Base-by-base conservation (phyloP, 2,113 vertebrate genomes). In the Mobula birostris region DNA sequence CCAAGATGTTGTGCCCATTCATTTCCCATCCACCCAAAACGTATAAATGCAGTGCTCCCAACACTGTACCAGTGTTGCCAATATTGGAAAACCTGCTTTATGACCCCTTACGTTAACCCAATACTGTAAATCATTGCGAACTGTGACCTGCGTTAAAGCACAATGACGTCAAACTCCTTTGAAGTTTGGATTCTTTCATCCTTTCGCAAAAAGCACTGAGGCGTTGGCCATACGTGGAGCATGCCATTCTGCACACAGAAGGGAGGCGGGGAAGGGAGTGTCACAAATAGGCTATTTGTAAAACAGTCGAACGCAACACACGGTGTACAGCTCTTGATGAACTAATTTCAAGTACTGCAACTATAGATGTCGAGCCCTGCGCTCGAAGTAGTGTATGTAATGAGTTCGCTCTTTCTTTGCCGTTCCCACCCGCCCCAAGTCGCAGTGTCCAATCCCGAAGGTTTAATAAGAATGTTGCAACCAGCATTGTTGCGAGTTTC, bases 401-500 rank as follows among this genome's bases (percentile, higher is more conserved):
- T 17, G 58, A 2, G 17, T 74, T 74, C 2, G 17, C 21, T 74
- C 5, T 24, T 74, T 74, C 5, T 74, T 74, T 72, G 70, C 5
- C 29, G 2, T 58, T 5, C 0, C 4, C 29, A 1, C 36, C 61
- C 56, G 24, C 24, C 58, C 27, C 11, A 11, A 27, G 83, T n/a
- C 6, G 61, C 85, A 90, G 85, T 90, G 85, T 12, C n/a, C 14
- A 15, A 0, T 66, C n/a, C 61, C 15, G 85, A 88, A 66, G 29
- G 29, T 32, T 88, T 3, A 88, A 15, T 88, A 88, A 66, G 58
- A 88, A 90, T 66, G 85, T 90, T 32, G 61, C 14, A 32, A 90
- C 61, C 85, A 68, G 85, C 61, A 88, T 27, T 74, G 72, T n/a
- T 88, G 85, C 29, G 85, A 90, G 14, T 90, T 90, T n/a, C 61